Base-by-base conservation (phyloP, 2,797 vertebrate species). In the Rallus crepitans region DNA sequence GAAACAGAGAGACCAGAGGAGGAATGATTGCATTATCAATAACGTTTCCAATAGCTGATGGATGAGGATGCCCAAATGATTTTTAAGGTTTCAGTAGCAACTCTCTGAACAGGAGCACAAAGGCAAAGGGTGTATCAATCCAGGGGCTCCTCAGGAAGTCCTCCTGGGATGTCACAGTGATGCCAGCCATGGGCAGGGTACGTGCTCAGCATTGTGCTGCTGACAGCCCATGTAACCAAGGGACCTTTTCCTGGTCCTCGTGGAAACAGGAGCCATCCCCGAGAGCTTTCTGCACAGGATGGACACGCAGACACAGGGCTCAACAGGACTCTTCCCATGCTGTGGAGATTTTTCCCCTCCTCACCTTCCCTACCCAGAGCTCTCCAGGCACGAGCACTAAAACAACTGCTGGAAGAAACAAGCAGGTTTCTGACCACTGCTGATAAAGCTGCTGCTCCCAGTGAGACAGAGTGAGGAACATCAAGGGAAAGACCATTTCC, bases 11-110 rank as follows among this genome's bases (percentile, higher is more conserved):
- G 57, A 81, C 75, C 61, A 20, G 25, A 75, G 68, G 60, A 87
- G 76, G 61, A 91, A 94, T 95, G 80, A 96, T 89, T 80, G 80
- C 35, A 28, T 90, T 93, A 92, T 96, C 89, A 69, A 95, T 93
- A 95, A 77, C 3, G 47, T 48, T 93, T 83, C 89, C 70, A 45
- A 81, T 31, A 82, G 73, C 76, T 96, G 95, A 96, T 90, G 87
- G 73, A 95, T 94, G 94, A 93, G 63, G 80, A 82, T 64, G 82
- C 50, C 68, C 83, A 78, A 90, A 73, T 24, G 68, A 83, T 90
- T 80, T 80, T 88, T 79, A 79, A 83, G 33, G 69, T 84, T 94
- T 86, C 82, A 16, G 60, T 27, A 90, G 88, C 80, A 94, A 60
- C 61, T 15, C 48, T 94, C 59, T 70, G 48, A 93, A 39, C 6